These are phyloP conservation scores for Dryadula phaetusa DNA, from an alignment of 2,888 invertebrate genomes.

Conservation along the genomic window DNA sequence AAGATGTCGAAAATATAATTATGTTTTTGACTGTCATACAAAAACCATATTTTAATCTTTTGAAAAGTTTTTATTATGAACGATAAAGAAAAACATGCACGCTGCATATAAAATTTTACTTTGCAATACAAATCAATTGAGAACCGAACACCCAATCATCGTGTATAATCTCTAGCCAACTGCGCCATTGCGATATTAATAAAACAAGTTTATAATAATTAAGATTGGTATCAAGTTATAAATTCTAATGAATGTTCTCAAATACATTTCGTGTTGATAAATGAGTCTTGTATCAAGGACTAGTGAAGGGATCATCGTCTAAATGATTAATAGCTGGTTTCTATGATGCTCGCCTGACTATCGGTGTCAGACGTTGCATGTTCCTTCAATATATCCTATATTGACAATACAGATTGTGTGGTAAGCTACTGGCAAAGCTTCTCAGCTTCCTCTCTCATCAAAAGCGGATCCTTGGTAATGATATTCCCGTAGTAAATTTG, in stretches of 20 bases:
- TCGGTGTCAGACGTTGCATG: conserved; percentile 13
- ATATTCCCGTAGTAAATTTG: neutral
- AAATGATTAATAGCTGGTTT: conserved; percentile 24
- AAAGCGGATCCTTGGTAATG: neutral
- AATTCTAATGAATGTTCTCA: neutral
- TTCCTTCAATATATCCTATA: conserved; percentile 16
- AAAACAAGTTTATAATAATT: neutral
- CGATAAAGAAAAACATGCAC: no score
- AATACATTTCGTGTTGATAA: neutral
- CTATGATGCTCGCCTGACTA: conserved; percentile 11
- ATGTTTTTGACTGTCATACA: no score
- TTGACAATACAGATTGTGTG: neutral
- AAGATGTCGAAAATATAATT: no score
- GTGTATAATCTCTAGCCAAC: neutral
- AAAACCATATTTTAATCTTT: no score
- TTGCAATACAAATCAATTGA: no score
- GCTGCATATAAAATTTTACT: no score
- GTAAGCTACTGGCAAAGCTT: conserved; percentile 5
- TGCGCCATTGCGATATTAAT: neutral
- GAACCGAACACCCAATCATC: neutral
- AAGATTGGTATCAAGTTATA: conserved; percentile 2
- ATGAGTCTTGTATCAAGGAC: conserved; percentile 6
- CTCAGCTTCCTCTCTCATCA: conserved; percentile 8
- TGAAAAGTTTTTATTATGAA: no score
- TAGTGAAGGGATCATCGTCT: conserved; percentile 14